A percentile compares a stretch with the other conserved stretches of the same genome.
phyloP scores from a whole-genome alignment of 2,797 vertebrate genomes.

The Zalophus californianus region DNA sequence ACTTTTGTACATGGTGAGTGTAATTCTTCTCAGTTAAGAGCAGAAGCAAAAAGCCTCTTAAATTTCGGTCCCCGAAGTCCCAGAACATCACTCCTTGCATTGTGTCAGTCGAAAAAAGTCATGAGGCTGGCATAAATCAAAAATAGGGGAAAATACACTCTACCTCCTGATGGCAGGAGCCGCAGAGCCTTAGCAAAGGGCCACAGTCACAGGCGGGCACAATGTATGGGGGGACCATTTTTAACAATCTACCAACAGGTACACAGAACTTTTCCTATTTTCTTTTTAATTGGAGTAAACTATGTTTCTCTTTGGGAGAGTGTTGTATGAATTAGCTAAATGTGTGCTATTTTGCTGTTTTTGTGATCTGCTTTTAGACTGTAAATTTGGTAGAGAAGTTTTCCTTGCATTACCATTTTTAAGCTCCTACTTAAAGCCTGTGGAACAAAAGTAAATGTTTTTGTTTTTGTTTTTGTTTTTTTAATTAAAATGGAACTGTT shows the following conservation, averaged over 20 bases:
- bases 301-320: not conserved
- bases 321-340: not conserved
- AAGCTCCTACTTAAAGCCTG: not conserved
- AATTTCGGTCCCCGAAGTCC: not conserved
- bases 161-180: not conserved
- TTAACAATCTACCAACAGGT: not conserved
- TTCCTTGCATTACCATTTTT: not conserved
- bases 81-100: not conserved
- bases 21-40: not conserved
- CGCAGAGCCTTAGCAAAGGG: not conserved
- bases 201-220: not conserved
- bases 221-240: not conserved
- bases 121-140: not conserved
- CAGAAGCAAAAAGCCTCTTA: not conserved
- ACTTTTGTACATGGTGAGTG: not conserved
- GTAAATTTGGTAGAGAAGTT: not conserved
- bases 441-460: not conserved
- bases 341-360: not conserved
- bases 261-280: not conserved
- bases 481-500: not conserved
- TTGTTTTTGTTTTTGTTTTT: not conserved
- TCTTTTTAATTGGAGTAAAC: not conserved
- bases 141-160: not conserved
- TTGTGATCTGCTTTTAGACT: not conserved
- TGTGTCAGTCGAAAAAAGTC: not conserved